Base-by-base conservation (phyloP, 2,888 invertebrate species). In the Aporophyla lueneburgensis region DNA sequence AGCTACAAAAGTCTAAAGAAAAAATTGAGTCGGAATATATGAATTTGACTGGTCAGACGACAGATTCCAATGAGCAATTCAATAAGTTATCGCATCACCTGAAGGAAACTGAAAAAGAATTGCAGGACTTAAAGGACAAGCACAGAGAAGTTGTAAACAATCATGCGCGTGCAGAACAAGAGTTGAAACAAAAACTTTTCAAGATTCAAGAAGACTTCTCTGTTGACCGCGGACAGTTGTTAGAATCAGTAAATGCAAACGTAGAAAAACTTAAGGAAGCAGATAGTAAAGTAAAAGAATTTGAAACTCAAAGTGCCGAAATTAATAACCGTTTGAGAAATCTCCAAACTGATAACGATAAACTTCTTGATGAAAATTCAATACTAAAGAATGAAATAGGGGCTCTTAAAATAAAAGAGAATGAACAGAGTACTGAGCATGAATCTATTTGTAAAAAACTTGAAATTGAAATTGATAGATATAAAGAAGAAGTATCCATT, bases 31-130 rank as follows among this genome's bases (percentile, higher is more conserved):
- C 95, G 9, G 97, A 98, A 89, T 96, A 98, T 80, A 93, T 97
- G 71, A 96, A 96, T 88, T 91, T 97, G 58, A 97, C 97, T 69
- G 97, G 96, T 63, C 97, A 97, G 81, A 96, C 97, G 0, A 97
- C 96, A 24, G 97, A 97, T 90, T 97, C 97, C 1, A 97, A 97
- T 86, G 97, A 97, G 76, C 97, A 97, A 87, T 95, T 97, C 69
- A 93, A 95, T 75, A 96, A 97, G 85, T 91, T 97, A 54, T 96
- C 97, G 6, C 96, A 97, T 82, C 97, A 97, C 85, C 91, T 97
- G 1, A 96, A 97, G 86, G 95, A 95, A 27, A 97, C 97, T 62
- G 97, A 97, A 89, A 97, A 96, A 84, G 96, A 97, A 82, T 93
- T 97, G 56, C 97, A 97, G 87, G 93, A 95, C 10, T 88, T 97